Base-by-base conservation (phyloP, 2,888 invertebrate genomes). In the Ommatoiulus sabulosus region DNA sequence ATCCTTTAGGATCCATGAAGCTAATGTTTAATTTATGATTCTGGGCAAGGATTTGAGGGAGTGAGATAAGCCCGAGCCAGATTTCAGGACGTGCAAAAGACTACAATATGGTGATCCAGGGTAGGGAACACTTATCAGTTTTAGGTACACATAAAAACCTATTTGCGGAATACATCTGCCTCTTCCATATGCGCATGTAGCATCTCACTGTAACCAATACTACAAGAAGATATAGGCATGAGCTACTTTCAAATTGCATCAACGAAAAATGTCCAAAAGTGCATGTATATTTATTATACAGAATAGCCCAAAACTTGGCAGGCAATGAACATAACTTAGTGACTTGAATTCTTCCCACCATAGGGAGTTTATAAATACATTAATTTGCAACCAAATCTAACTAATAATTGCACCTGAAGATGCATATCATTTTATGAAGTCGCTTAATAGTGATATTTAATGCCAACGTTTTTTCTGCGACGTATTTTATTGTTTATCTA, bases 1-100 rank as follows among this genome's bases (percentile, higher is more conserved):
- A 63, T 63, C 63, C 63, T 63, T 63, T 63, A 63, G 63, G 63
- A 63, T 63, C 63, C 63, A 63, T 63, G 63, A 63, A 63, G 63
- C 63, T 63, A 63, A 63, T 63, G 63, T 63, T 63, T 63, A 63
- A 63, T 63, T 63, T 63, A 63, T 63, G 63, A 63, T 63, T 63
- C 63, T 63, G 63, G n/a, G 63, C 63, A 63, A n/a, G 63, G 63
- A 63, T 63, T 20, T 63, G 63, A 20, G 63, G 63, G 63, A 63
- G 63, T 63, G n/a, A 63, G 63, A 63, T 63, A 63, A 63, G 63
- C 63, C n/a, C 63, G 63, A 63, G 63, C 63, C 63, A 63, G 63
- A 63, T 63, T 63, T 63, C n/a, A 63, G 20, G 63, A 63, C n/a
- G n/a, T 63, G 63, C 63, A n/a, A 63, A 63, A 63, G 63, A 63